Evolutionary conservation across 92 coral and sea anemone genomes (phyloP).

Genomic region (Porites cylindrica): DNA sequence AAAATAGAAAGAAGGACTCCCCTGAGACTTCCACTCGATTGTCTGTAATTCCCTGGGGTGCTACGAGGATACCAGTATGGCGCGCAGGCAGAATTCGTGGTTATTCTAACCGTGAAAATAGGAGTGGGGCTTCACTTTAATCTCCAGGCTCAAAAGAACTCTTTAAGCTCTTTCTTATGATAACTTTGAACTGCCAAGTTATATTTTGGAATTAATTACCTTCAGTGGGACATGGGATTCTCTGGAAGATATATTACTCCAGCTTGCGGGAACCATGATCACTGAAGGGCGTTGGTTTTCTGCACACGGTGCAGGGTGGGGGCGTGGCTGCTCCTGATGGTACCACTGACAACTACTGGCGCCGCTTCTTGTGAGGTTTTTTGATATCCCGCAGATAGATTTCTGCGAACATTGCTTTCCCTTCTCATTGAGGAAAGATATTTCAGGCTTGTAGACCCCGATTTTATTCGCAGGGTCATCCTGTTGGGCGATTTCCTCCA

Average conservation of each 20-base stretch:
- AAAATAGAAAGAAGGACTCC: no score
- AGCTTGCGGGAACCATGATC: constrained; percentile 23
- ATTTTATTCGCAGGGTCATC: background rate
- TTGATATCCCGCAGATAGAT: background rate
- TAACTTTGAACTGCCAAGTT: no score
- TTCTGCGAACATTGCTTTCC: background rate
- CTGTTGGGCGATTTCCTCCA: background rate
- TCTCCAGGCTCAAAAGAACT: no score
- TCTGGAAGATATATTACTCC: background rate
- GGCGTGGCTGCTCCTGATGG: background rate
- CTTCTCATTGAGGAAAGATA: background rate
- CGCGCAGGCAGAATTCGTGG: no score
- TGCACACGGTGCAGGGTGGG: background rate
- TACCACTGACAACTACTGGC: background rate
- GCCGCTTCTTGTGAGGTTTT: background rate
- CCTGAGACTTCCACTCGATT: no score
- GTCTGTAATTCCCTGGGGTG: no score
- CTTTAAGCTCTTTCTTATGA: no score
- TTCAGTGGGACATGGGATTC: constrained; percentile 9
- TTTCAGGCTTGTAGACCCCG: background rate
- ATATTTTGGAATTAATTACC: background rate
- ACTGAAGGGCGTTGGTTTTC: constrained; percentile 27
- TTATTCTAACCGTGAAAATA: no score
- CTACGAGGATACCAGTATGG: no score
- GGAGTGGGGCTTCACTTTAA: no score